phyloP scores from a whole-genome alignment of 1,140 invertebrate species.

The Drosophila pseudoobscura region DNA sequence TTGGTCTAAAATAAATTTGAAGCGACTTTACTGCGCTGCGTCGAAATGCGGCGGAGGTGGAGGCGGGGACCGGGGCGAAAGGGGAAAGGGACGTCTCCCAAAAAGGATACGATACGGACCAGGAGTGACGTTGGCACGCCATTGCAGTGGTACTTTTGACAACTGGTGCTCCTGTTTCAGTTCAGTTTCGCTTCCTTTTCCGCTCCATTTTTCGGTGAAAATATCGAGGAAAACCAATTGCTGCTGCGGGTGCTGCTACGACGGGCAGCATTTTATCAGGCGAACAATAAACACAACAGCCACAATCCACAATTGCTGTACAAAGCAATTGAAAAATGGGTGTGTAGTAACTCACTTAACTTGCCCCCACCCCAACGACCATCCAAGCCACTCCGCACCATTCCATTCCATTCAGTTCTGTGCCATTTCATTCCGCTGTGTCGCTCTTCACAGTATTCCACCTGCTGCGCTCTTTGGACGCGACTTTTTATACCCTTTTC shows the following conservation, averaged over 20 bases:
- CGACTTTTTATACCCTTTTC: not conserved
- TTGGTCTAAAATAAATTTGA: constrained; percentile 54
- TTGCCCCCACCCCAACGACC: not conserved
- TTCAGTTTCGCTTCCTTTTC: constrained; percentile 1
- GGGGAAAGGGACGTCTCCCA: not conserved
- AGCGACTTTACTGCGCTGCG: constrained; percentile 49
- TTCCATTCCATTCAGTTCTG: not conserved
- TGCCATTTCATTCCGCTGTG: not conserved
- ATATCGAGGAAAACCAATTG: too few species aligned
- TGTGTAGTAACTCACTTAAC: constrained; percentile 35
- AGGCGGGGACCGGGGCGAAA: not conserved
- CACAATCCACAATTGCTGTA: constrained; percentile 28
- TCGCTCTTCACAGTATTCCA: constrained; percentile 22
- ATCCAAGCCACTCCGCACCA: not conserved
- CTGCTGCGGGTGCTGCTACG: not conserved
- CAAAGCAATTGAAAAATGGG: constrained; percentile 62
- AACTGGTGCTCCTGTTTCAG: constrained; percentile 11
- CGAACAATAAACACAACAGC: constrained; percentile 56
- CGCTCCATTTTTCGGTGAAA: not conserved
- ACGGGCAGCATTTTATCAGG: constrained; percentile 46
- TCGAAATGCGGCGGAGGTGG: constrained; percentile 4
- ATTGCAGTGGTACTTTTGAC: constrained; percentile 40
- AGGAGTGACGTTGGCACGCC: constrained; percentile 24
- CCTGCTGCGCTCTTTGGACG: constrained; percentile 57
- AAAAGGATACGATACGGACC: constrained; percentile 3